phyloP scores from a whole-genome alignment of 2,113 vertebrate genomes.

The Riparia riparia region DNA sequence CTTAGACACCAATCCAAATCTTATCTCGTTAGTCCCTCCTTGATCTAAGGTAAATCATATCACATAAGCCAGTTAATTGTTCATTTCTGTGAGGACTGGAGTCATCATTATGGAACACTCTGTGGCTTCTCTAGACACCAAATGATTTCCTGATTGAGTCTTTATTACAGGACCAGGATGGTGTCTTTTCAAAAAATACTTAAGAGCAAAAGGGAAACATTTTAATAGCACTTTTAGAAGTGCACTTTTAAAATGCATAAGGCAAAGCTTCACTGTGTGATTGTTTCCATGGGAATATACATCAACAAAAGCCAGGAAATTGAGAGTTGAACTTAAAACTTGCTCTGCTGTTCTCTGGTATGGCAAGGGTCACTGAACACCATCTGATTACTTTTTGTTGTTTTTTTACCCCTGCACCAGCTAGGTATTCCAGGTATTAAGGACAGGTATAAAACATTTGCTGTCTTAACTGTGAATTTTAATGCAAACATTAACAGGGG shows the following conservation, averaged over 20 bases:
- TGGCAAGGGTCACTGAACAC: background rate
- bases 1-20: background rate
- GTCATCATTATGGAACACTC: background rate
- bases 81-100: background rate
- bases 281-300: background rate
- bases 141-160: background rate
- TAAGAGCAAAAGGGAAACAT: background rate
- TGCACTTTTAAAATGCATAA: background rate
- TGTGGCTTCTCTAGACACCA: background rate
- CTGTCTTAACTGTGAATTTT: background rate
- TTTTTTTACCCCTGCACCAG: background rate
- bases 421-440: background rate
- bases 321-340: background rate
- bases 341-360: background rate
- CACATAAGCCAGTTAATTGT: background rate
- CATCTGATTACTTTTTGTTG: background rate
- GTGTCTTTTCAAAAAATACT: background rate
- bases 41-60: background rate
- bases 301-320: background rate
- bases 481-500: background rate
- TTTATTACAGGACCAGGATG: background rate
- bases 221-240: background rate
- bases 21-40: background rate
- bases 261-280: background rate
- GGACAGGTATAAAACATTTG: background rate